phyloP scores from a whole-genome alignment of 2,888 invertebrate genomes.

The Brachyptera risi region DNA sequence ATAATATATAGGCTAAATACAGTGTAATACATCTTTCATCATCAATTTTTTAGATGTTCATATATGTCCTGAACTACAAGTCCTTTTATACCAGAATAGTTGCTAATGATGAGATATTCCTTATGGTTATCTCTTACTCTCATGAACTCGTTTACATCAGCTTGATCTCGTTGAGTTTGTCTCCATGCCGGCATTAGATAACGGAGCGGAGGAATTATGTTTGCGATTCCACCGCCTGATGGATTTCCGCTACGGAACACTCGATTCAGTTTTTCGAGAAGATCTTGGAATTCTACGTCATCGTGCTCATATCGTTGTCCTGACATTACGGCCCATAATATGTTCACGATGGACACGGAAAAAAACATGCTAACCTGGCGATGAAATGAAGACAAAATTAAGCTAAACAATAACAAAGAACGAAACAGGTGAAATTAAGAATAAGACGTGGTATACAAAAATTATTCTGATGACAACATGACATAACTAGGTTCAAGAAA shows the following conservation, averaged over 20 bases:
- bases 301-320: conserved; percentile 29
- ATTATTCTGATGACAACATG: too few relatives aligned
- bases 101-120: too few relatives aligned
- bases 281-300: conserved; percentile 29
- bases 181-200: conserved; percentile 11
- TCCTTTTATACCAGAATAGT: too few relatives aligned
- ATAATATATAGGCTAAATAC: too few relatives aligned
- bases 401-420: too few relatives aligned
- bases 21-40: too few relatives aligned
- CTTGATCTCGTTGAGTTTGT: not conserved
- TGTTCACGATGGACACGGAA: conserved; percentile 33
- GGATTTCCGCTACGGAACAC: conserved; percentile 24
- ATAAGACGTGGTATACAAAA: too few relatives aligned
- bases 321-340: conserved; percentile 35
- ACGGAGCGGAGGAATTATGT: conserved; percentile 16
- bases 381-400: too few relatives aligned
- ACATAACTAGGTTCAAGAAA: too few relatives aligned
- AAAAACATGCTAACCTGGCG: conserved; percentile 29
- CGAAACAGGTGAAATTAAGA: too few relatives aligned
- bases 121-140: not conserved
- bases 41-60: too few relatives aligned
- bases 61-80: too few relatives aligned
- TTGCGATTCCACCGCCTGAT: conserved; percentile 15
- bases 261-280: conserved; percentile 26
- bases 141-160: not conserved